Conservation (phyloP, 1,140 invertebrate genomes). For the Hyphantria cunea region DNA sequence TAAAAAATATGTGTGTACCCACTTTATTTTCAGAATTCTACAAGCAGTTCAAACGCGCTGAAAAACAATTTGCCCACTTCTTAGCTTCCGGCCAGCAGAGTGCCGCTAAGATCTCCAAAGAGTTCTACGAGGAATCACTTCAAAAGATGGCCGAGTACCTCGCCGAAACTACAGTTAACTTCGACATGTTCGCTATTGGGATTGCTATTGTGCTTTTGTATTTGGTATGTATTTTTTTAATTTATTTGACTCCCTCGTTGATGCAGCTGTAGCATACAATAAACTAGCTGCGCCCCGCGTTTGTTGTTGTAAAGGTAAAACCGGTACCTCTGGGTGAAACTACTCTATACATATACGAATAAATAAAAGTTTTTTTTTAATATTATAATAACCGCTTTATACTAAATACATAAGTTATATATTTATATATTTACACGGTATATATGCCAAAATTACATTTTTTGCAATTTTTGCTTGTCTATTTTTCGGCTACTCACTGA, state of each 20-base stretch:
- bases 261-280: background rate
- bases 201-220: constrained; percentile 60
- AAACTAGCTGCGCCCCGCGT: background rate
- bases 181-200: constrained; percentile 77
- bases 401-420: too few species aligned
- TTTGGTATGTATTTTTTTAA: constrained; percentile 53
- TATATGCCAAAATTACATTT: too few species aligned
- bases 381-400: too few species aligned
- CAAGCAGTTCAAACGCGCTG: constrained; percentile 76
- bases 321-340: too few species aligned
- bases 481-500: too few species aligned
- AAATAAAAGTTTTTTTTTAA: too few species aligned
- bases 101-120: constrained; percentile 76
- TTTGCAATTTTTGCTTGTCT: too few species aligned
- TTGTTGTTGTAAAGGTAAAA: too few species aligned
- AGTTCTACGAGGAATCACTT: constrained; percentile 81
- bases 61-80: constrained; percentile 81
- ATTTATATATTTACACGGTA: too few species aligned
- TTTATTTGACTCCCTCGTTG: background rate
- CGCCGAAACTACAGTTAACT: constrained; percentile 78
- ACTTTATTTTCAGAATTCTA: constrained; percentile 74
- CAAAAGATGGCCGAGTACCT: constrained; percentile 81
- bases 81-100: constrained; percentile 72
- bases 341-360: too few species aligned
- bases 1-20: too few species aligned